These are phyloP conservation scores for Hesperophylax magnus DNA, from an alignment of 1,140 invertebrate genomes.

Conservation along the genomic window DNA sequence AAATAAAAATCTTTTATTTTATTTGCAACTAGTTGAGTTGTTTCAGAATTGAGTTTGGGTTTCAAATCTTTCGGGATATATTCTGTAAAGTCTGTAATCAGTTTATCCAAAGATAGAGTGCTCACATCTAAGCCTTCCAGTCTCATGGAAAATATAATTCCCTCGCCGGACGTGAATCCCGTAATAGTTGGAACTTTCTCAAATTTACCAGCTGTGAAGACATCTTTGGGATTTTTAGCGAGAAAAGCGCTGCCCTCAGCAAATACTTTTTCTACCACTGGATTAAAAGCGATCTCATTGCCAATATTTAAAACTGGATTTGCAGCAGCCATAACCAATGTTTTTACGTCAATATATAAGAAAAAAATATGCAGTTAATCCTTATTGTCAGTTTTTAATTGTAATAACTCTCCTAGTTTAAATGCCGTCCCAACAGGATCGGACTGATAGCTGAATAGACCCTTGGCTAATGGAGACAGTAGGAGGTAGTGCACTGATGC, in stretches of 20 bases:
- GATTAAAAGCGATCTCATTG: slow-evolving; percentile 19
- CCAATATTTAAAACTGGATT: slow-evolving; percentile 57
- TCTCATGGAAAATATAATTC: slow-evolving; percentile 40
- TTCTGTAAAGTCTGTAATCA: slow-evolving; percentile 17
- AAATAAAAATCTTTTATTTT: slow-evolving; percentile 55
- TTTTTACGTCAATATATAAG: slow-evolving; percentile 43
- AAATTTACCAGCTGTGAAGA: slow-evolving; percentile 50
- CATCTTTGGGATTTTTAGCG: slow-evolving; percentile 42
- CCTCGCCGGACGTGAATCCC: slow-evolving; percentile 56
- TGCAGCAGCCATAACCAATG: slow-evolving; percentile 57
- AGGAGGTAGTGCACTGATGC: slow-evolving; percentile 60
- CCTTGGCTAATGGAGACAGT: slow-evolving; percentile 53
- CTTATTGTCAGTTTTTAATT: slow-evolving; percentile 63
- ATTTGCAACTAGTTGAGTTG: not conserved
- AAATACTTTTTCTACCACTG: slow-evolving; percentile 49
- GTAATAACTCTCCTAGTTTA: slow-evolving; percentile 68
- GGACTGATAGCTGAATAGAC: slow-evolving; percentile 64
- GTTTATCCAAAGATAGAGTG: slow-evolving; percentile 15
- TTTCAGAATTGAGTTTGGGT: slow-evolving; percentile 5
- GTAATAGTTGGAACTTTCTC: slow-evolving; percentile 55
- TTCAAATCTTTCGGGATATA: slow-evolving; percentile 3
- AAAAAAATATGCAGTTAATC: slow-evolving; percentile 61
- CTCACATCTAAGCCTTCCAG: not conserved
- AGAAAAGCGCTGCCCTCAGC: slow-evolving; percentile 46
- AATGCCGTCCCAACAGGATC: slow-evolving; percentile 69